Conservation (phyloP, 2,113 vertebrate species). For the Hemichromis elongatus region DNA sequence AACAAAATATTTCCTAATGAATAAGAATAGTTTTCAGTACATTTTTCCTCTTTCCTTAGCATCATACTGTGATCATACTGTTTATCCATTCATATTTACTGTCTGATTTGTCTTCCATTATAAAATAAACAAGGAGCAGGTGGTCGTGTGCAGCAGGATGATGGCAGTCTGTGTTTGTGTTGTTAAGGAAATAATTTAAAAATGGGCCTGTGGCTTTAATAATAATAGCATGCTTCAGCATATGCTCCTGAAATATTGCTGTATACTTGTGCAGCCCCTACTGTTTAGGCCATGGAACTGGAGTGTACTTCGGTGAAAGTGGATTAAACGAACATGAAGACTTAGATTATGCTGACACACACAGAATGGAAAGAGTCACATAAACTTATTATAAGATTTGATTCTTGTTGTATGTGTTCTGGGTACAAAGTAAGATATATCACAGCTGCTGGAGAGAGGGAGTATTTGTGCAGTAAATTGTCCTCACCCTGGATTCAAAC, state of each 20-base stretch:
- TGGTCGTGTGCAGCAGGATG: slow-evolving; percentile 1
- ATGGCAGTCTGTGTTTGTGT: not conserved
- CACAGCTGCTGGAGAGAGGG: not conserved
- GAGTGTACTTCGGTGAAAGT: not conserved
- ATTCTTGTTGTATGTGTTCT: not conserved
- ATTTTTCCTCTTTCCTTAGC: not conserved
- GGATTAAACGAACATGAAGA: not conserved
- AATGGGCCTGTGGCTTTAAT: not conserved
- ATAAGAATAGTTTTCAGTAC: not conserved
- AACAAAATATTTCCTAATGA: not conserved
- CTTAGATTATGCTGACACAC: not conserved
- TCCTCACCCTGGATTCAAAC: not conserved
- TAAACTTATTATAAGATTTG: not conserved
- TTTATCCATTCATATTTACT: slow-evolving; percentile 15
- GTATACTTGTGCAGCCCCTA: not conserved
- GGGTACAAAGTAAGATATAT: not conserved
- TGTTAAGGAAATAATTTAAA: slow-evolving; percentile 2
- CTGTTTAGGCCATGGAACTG: not conserved
- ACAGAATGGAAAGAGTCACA: not conserved
- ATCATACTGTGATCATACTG: slow-evolving; percentile 18
- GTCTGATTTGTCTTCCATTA: not conserved
- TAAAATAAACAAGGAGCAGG: slow-evolving; percentile 27
- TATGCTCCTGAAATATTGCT: not conserved
- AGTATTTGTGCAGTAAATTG: not conserved
- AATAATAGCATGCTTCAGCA: not conserved